Evolutionary conservation across 2,888 invertebrate species (phyloP), one percentile per base, ranked within the genome.

Genomic region (Pachycephus smyrnensis): DNA sequence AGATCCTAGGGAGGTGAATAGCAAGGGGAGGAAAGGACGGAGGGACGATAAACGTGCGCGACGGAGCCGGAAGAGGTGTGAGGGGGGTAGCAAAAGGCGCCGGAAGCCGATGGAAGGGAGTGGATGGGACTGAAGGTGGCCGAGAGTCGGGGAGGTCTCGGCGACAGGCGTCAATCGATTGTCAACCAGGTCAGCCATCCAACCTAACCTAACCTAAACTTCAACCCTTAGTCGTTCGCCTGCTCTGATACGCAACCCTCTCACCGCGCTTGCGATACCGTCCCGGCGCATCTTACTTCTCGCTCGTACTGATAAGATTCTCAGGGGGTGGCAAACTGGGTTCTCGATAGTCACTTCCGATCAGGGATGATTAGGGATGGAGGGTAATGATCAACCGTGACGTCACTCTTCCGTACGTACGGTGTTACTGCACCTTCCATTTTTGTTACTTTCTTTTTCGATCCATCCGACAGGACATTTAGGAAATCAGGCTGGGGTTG

Each of bases 131-230:
- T 73, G 35, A 6, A 71, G 55, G 75, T 68, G 73, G 82, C 81
- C 81, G 85, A 84, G 87, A 87, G 86, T 77, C 87, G 88, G 87
- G 86, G 88, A 86, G 88, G 89, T 91, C 90, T 91, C 90, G 90
- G 89, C 91, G 92, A 92, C 91, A 92, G 91, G 89, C 92, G 91
- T 92, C 92, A 92, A 92, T 92, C 92, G 92, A 92, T 92, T 92
- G 92, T 92, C 92, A 92, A 91, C 91, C 91, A 89, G 91, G 91
- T 91, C 91, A 91, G 88, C 88, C 88, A 86, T 86, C 90, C 86
- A 88, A 90, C 90, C 91, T 88, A 88, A 91, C 90, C 90, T 85
- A 85, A 84, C 84, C 81, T 84, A 55, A 55, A 23, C 83, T 83
- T 81, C 81, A 80, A 83, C 82, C 81, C 81, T 84, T 82, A 33